These are phyloP conservation scores for Tinea trinotella DNA, from an alignment of 2,888 invertebrate species.

Conservation along the genomic window DNA sequence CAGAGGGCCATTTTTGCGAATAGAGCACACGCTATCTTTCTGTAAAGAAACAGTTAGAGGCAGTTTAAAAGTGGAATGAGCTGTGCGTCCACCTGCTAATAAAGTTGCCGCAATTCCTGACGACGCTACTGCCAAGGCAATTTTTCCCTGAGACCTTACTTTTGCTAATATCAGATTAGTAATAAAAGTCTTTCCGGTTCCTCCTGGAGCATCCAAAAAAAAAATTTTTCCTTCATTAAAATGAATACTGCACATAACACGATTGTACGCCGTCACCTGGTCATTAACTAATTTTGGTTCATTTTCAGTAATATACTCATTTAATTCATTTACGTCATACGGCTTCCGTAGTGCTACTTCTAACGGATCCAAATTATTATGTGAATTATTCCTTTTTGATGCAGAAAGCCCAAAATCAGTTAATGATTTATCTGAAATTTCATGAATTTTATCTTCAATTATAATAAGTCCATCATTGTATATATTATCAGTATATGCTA, in stretches of 20 bases:
- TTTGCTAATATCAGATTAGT: constrained; percentile 27
- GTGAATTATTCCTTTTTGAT: constrained; percentile 7
- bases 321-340: constrained; percentile 25
- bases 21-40: constrained; percentile 23
- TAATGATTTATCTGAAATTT: constrained; percentile 15
- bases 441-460: constrained; percentile 18
- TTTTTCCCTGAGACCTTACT: constrained; percentile 26
- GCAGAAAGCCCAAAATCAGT: constrained; percentile 17
- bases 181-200: constrained; percentile 38
- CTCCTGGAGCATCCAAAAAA: constrained; percentile 21
- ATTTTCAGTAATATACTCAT: constrained; percentile 25
- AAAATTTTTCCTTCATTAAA: constrained; percentile 24
- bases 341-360: constrained; percentile 3
- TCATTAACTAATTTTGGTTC: constrained; percentile 15
- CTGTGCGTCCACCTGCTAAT: constrained; percentile 28
- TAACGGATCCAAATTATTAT: neutral
- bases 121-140: constrained; percentile 29
- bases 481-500: neutral
- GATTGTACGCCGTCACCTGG: constrained; percentile 25
- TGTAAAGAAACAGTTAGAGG: constrained; percentile 29
- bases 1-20: constrained; percentile 24
- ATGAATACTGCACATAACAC: constrained; percentile 23
- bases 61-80: constrained; percentile 31
- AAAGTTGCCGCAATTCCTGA: constrained; percentile 26
- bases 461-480: constrained; percentile 6